These are phyloP conservation scores for Congeria kusceri DNA, from an alignment of 2,888 invertebrate genomes.

Conservation along the genomic window DNA sequence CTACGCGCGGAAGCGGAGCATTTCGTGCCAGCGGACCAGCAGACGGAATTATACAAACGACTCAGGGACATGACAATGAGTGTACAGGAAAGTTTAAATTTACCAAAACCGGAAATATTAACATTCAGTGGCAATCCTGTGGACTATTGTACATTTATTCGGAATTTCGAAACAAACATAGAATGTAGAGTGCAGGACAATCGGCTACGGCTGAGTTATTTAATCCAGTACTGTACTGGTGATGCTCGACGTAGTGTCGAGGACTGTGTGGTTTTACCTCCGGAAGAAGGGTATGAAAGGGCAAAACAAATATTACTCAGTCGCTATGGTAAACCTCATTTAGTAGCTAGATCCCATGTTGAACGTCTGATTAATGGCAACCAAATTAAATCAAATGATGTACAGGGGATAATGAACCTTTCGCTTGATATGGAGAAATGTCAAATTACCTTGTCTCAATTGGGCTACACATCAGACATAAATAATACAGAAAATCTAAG, in stretches of 20 bases:
- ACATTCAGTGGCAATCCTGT: constrained; percentile 32
- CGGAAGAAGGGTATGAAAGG: constrained; percentile 6
- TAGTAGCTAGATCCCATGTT: constrained; percentile 21
- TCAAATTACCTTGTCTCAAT: constrained; percentile 6
- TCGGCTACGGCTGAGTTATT: constrained; percentile 18
- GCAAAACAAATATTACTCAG: constrained; percentile 13
- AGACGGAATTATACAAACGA: no score
- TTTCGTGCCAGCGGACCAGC: no score
- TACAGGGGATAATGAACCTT: constrained; percentile 23
- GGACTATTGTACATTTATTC: constrained; percentile 34
- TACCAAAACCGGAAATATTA: constrained; percentile 40
- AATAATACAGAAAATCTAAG: constrained; percentile 2
- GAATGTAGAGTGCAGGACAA: constrained; percentile 13
- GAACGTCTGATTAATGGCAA: constrained; percentile 12
- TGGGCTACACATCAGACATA: not conserved
- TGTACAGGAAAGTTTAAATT: constrained; percentile 17
- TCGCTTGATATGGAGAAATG: constrained; percentile 22
- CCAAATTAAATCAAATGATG: constrained; percentile 10
- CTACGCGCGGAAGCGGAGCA: no score
- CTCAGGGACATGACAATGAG: not conserved
- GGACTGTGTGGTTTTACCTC: constrained; percentile 23
- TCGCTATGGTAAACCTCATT: constrained; percentile 26
- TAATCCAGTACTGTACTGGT: constrained; percentile 22
- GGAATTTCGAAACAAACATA: constrained; percentile 24
- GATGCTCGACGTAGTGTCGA: constrained; percentile 19